phyloP scores from a whole-genome alignment of 2,888 invertebrate species.

The Andrena fulva region DNA sequence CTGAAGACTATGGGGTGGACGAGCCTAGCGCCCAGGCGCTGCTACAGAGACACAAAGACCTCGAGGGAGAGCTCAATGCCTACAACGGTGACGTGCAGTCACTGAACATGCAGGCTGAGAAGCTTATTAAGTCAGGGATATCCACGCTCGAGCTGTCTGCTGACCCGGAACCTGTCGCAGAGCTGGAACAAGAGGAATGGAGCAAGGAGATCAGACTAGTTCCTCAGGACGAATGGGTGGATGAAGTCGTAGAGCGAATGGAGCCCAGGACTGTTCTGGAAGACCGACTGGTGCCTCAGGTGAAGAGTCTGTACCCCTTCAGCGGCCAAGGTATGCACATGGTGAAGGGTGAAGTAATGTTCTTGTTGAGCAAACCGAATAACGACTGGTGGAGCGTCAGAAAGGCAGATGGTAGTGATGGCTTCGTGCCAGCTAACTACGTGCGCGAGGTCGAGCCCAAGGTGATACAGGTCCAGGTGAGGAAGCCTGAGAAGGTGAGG shows the following conservation, averaged over 20 bases:
- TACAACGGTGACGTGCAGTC: slow-evolving; percentile 94
- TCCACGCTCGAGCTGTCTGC: slow-evolving; percentile 87
- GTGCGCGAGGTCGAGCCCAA: slow-evolving; percentile 96
- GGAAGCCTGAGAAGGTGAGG: slow-evolving; percentile 93
- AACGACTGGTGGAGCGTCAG: slow-evolving; percentile 99
- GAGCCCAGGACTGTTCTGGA: slow-evolving; percentile 95
- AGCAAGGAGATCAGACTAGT: slow-evolving; percentile 92
- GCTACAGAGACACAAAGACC: slow-evolving; percentile 93
- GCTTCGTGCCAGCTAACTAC: slow-evolving; percentile 99
- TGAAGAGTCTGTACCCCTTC: slow-evolving; percentile 94
- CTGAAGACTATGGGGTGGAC: slow-evolving; percentile 96
- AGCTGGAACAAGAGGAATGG: slow-evolving; percentile 85
- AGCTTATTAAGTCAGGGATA: slow-evolving; percentile 91
- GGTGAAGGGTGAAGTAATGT: slow-evolving; percentile 96
- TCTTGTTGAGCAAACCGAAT: slow-evolving; percentile 97
- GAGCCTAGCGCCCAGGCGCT: slow-evolving; percentile 96
- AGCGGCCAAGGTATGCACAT: slow-evolving; percentile 96
- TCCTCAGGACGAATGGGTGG: slow-evolving; percentile 97
- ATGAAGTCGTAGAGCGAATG: slow-evolving; percentile 93
- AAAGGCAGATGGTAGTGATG: slow-evolving; percentile 95
- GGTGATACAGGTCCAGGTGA: slow-evolving; percentile 92
- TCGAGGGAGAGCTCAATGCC: slow-evolving; percentile 95
- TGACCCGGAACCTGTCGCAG: slow-evolving; percentile 82
- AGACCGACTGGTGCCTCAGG: slow-evolving; percentile 94
- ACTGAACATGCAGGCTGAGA: slow-evolving; percentile 92